These are phyloP conservation scores for Drosophila parvula DNA, from an alignment of 1,140 invertebrate species.

Conservation along the genomic window DNA sequence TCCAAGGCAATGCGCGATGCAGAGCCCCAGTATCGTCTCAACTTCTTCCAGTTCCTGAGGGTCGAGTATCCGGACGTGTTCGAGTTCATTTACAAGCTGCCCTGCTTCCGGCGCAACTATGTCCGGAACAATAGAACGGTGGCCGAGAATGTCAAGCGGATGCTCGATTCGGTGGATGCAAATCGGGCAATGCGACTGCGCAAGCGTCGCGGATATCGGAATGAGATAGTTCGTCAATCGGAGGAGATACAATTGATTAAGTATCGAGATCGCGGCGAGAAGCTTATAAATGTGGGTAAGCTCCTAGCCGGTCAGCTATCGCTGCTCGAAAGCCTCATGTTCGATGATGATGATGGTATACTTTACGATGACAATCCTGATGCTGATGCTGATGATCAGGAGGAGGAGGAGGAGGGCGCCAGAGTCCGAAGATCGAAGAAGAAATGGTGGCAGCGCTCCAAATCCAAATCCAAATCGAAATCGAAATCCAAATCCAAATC, in stretches of 20 bases:
- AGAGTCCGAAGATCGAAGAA: no score
- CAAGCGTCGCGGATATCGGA: neutral
- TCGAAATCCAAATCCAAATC: neutral
- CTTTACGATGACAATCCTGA: neutral
- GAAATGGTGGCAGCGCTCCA: neutral
- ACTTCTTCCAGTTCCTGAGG: slow-evolving; percentile 58
- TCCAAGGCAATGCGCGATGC: slow-evolving; percentile 43
- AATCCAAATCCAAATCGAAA: neutral
- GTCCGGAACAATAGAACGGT: slow-evolving; percentile 33
- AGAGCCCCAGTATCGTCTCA: slow-evolving; percentile 10
- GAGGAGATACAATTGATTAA: neutral
- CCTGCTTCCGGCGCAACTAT: slow-evolving; percentile 42
- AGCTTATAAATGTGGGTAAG: slow-evolving; percentile 13
- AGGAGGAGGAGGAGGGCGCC: neutral
- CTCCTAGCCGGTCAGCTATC: slow-evolving; percentile 4
- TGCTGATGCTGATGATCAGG: neutral
- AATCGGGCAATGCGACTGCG: neutral
- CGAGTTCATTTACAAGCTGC: slow-evolving; percentile 3
- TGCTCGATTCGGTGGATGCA: slow-evolving; percentile 4
- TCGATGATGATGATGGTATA: neutral
- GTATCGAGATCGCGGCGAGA: slow-evolving; percentile 10
- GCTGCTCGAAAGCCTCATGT: slow-evolving; percentile 12
- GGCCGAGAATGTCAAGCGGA: slow-evolving; percentile 2
- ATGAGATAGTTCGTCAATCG: neutral
- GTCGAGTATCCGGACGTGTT: slow-evolving; percentile 37